Percentiles rank a stretch among this genome's conserved stretches.
Evolutionary conservation across 2,797 vertebrate genomes (phyloP).

Genomic region (Gephyroberyx darwinii): DNA sequence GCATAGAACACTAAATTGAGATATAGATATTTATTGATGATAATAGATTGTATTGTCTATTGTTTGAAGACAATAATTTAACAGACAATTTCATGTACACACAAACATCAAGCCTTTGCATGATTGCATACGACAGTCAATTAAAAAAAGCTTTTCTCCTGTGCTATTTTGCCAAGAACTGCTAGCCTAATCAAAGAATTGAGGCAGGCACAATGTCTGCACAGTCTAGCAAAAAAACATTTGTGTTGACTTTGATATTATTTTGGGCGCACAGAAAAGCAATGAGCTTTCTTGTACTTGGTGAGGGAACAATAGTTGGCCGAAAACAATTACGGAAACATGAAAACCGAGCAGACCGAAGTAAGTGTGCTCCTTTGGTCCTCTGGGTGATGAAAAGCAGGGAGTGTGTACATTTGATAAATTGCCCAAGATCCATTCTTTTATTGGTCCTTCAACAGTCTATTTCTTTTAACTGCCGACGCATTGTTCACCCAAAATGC

Average conservation of each 20-base stretch:
- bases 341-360: constrained; percentile 21
- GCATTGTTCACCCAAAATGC: constrained; percentile 55
- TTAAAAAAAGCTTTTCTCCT: constrained; percentile 1
- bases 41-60: neutral
- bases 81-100: neutral
- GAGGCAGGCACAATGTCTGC: neutral
- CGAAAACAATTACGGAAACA: constrained; percentile 30
- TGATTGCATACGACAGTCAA: neutral
- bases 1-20: constrained; percentile 8
- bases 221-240: neutral
- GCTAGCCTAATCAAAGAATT: neutral
- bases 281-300: neutral
- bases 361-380: constrained; percentile 20
- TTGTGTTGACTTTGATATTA: constrained; percentile 1
- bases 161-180: neutral
- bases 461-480: constrained; percentile 65
- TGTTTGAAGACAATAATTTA: constrained; percentile 2
- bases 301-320: constrained; percentile 34
- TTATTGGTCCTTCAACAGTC: constrained; percentile 60
- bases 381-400: constrained; percentile 49
- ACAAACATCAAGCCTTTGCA: neutral
- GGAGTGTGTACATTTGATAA: constrained; percentile 53
- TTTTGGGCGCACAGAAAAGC: constrained; percentile 23
- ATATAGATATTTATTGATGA: constrained; percentile 1
- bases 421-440: constrained; percentile 56